These are phyloP conservation scores for Pemphigus obesinymphae DNA, from an alignment of 1,140 invertebrate species.

Conservation along the genomic window DNA sequence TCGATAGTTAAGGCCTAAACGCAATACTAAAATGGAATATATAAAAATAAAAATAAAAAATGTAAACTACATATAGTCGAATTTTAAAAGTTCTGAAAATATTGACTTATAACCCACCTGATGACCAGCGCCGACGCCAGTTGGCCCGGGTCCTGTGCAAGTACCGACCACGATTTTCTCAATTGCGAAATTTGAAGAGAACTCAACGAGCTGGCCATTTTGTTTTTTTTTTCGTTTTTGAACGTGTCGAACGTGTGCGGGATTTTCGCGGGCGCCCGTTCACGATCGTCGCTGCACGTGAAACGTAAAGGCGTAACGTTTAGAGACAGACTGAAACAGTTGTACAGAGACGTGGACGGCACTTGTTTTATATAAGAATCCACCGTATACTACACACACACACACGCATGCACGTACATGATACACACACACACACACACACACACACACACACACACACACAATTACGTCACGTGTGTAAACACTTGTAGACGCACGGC, in stretches of 20 bases:
- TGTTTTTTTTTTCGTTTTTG: background rate
- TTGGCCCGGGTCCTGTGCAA: background rate
- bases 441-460: background rate
- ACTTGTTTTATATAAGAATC: background rate
- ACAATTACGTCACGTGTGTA: background rate
- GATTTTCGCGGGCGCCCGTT: background rate
- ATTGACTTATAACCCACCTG: background rate
- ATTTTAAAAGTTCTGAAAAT: too few species aligned
- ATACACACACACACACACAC: background rate
- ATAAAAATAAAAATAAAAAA: too few species aligned
- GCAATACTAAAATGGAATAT: too few species aligned
- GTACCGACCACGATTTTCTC: background rate
- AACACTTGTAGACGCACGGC: background rate
- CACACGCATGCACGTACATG: background rate
- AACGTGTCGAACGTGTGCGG: background rate
- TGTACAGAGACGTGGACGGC: too few species aligned
- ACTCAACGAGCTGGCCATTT: background rate
- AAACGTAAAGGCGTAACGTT: slow-evolving; percentile 2
- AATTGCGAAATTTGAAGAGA: background rate
- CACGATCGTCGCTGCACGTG: background rate
- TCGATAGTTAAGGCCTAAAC: too few species aligned
- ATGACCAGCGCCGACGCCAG: background rate
- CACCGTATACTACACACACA: background rate
- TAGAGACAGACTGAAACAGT: slow-evolving; percentile 22
- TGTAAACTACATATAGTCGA: too few species aligned